These are phyloP conservation scores for Caenorhabditis sp. DNA, from an alignment of 2,888 invertebrate species.

Conservation along the genomic window DNA sequence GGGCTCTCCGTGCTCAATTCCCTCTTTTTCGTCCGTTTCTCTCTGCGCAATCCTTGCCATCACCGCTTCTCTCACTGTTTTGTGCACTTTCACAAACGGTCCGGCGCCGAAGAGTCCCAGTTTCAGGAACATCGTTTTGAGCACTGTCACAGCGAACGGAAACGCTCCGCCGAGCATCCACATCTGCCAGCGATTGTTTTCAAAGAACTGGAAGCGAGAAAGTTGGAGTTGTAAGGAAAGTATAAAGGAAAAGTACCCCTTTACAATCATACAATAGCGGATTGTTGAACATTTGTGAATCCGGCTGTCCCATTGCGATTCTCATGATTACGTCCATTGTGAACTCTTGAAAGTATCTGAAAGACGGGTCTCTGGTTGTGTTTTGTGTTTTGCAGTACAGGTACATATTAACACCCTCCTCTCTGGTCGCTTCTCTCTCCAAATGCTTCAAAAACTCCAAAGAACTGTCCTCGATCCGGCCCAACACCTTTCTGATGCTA, in stretches of 20 bases:
- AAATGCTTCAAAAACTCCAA: slow-evolving; percentile 79
- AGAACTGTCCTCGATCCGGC: slow-evolving; percentile 80
- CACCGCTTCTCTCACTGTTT: slow-evolving; percentile 22
- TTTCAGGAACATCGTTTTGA: slow-evolving; percentile 11
- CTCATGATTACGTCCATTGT: slow-evolving; percentile 82
- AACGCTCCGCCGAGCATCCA: slow-evolving; percentile 23
- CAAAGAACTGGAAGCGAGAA: too few relatives aligned
- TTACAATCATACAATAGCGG: slow-evolving; percentile 17
- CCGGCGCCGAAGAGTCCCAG: slow-evolving; percentile 7
- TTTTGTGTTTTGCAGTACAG: too few relatives aligned
- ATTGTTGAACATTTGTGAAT: slow-evolving; percentile 40
- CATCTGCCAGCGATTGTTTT: slow-evolving; percentile 24
- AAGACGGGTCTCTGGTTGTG: too few relatives aligned
- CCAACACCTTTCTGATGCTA: slow-evolving; percentile 80
- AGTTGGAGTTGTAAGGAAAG: too few relatives aligned
- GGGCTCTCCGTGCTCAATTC: slow-evolving; percentile 25
- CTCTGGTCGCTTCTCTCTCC: slow-evolving; percentile 71
- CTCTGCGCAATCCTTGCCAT: slow-evolving; percentile 40
- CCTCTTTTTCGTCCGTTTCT: slow-evolving; percentile 25
- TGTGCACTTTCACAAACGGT: slow-evolving; percentile 21
- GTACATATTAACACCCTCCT: slow-evolving; percentile 80
- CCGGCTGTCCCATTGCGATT: slow-evolving; percentile 80
- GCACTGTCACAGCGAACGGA: slow-evolving; percentile 8
- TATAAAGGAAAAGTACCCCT: too few relatives aligned
- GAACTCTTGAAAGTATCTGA: slow-evolving; percentile 80